Conservation (phyloP, 2,113 vertebrate genomes). For the western clawed frog (Xenopus tropicalis) region DNA sequence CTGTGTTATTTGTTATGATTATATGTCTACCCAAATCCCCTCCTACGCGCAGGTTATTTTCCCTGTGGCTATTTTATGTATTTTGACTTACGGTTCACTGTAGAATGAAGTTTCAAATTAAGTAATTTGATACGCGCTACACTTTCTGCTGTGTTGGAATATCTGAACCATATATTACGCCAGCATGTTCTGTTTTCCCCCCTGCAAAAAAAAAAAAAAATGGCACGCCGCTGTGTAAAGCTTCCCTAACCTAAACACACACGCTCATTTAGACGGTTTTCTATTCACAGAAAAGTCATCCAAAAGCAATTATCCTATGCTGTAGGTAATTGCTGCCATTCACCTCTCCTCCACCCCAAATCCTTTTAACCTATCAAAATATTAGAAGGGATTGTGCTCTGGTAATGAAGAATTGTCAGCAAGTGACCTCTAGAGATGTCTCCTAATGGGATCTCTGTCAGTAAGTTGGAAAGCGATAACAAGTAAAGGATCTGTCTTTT, state of each 20-base stretch:
- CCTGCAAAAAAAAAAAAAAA: background rate
- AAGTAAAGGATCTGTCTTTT: background rate
- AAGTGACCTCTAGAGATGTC: background rate
- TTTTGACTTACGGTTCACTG: slow-evolving; percentile 15
- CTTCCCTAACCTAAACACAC: background rate
- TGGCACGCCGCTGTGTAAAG: slow-evolving; percentile 3
- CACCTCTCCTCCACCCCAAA: background rate
- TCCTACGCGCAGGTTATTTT: slow-evolving; percentile 39
- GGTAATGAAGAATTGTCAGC: background rate
- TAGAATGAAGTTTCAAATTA: slow-evolving; percentile 29
- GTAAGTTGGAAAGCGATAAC: background rate
- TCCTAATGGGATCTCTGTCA: background rate
- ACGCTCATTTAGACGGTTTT: background rate
- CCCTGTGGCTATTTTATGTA: slow-evolving; percentile 33
- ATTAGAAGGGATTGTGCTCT: background rate
- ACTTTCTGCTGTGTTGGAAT: background rate
- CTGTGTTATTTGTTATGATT: slow-evolving; percentile 40
- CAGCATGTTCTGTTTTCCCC: background rate
- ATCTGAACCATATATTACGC: slow-evolving; percentile 18
- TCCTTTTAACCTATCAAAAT: background rate
- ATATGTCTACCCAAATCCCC: slow-evolving; percentile 38
- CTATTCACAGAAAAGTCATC: background rate
- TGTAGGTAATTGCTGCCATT: slow-evolving; percentile 7
- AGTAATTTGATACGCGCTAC: slow-evolving; percentile 10
- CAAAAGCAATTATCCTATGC: background rate